A percentile compares a stretch with the other conserved stretches of the same genome.
Conservation (phyloP, 2,113 vertebrate species). For the Toxotes jaculatrix region DNA sequence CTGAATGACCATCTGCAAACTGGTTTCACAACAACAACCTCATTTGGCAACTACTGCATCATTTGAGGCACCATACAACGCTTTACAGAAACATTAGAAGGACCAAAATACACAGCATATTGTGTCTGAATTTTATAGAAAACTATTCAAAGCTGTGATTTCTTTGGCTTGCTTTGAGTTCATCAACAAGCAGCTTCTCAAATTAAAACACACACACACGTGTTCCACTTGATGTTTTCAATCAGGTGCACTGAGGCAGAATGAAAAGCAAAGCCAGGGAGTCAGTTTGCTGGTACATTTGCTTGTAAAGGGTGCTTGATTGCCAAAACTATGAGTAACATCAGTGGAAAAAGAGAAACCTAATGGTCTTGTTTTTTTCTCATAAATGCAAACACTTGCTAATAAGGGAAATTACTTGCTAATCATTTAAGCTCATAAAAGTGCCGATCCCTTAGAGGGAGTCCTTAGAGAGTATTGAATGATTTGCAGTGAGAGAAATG, state of each 20-base stretch:
- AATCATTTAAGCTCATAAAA: neutral
- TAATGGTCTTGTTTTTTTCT: neutral
- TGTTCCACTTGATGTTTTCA: neutral
- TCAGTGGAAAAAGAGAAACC: neutral
- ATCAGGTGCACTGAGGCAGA: neutral
- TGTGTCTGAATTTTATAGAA: neutral
- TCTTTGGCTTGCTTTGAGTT: neutral
- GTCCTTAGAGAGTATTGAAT: slow-evolving; percentile 6
- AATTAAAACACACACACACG: neutral
- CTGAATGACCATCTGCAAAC: neutral
- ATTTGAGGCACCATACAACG: too few species aligned
- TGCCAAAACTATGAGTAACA: neutral
- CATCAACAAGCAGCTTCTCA: neutral
- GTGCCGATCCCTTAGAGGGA: neutral
- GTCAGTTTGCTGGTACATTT: neutral
- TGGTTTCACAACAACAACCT: neutral
- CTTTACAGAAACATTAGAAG: neutral
- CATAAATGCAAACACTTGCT: neutral
- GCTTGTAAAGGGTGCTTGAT: neutral
- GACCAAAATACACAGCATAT: neutral
- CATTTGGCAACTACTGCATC: neutral
- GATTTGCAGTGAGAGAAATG: neutral
- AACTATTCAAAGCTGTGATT: neutral
- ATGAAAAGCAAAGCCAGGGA: neutral
- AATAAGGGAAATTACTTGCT: neutral